Percentiles rank a stretch among this genome's conserved stretches.
Conservation (phyloP, 1,140 invertebrate genomes). For the Plectrocnemia conspersa region DNA sequence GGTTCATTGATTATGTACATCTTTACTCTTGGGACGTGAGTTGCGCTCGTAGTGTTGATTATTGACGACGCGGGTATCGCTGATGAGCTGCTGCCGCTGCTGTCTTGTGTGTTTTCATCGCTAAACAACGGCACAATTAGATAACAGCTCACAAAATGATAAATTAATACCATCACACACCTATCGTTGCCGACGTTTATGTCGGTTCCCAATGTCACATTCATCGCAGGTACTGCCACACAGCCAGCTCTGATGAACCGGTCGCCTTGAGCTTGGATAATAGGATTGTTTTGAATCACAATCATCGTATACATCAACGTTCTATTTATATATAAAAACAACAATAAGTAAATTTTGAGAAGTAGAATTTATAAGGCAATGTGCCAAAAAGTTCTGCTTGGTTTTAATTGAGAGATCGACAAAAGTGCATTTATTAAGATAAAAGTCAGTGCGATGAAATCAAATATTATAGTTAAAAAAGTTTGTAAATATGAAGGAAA, state of each 20-base stretch:
- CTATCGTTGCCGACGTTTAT: conserved; percentile 44
- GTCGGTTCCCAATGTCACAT: conserved; percentile 42
- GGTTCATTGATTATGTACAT: conserved; percentile 47
- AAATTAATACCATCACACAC: conserved; percentile 35
- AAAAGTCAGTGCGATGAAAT: too few relatives aligned
- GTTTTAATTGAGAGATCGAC: too few relatives aligned
- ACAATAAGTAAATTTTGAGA: conserved; percentile 10
- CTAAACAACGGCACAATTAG: conserved; percentile 14
- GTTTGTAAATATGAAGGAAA: too few relatives aligned
- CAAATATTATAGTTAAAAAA: too few relatives aligned
- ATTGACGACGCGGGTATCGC: conserved; percentile 29
- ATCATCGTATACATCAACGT: conserved; percentile 59
- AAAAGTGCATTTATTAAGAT: too few relatives aligned
- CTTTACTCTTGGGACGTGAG: conserved; percentile 37
- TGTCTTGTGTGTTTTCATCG: conserved; percentile 11
- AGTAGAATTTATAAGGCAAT: not conserved
- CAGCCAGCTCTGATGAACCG: conserved; percentile 61
- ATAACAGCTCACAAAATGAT: not conserved
- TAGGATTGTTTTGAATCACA: conserved; percentile 62
- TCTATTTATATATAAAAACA: conserved; percentile 39
- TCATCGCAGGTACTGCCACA: conserved; percentile 42
- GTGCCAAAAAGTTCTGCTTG: not conserved
- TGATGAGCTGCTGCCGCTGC: conserved; percentile 15
- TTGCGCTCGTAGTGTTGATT: conserved; percentile 29
- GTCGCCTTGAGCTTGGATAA: conserved; percentile 62